These are phyloP conservation scores for Pachyuromys duprasi DNA, from an alignment of 2,797 vertebrate species.

Conservation along the genomic window DNA sequence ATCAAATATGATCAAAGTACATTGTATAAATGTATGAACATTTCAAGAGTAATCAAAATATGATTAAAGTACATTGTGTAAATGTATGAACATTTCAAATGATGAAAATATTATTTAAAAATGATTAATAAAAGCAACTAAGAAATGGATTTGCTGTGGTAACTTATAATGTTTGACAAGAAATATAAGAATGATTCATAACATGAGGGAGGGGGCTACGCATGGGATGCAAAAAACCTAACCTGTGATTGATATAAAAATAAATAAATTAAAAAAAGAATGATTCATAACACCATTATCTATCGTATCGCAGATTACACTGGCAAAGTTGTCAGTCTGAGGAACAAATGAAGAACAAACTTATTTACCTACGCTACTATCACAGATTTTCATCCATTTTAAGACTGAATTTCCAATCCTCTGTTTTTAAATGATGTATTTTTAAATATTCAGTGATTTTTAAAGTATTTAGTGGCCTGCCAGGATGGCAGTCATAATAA, in stretches of 20 bases:
- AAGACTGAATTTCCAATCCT: constrained; percentile 31
- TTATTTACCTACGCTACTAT: constrained; percentile 34
- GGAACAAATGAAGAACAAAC: constrained; percentile 62
- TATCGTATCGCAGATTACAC: constrained; percentile 54
- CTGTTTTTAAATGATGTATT: background rate
- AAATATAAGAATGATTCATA: constrained; percentile 58
- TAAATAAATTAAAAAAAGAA: too few relatives aligned
- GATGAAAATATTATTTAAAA: background rate
- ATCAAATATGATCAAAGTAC: constrained; percentile 4
- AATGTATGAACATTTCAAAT: background rate
- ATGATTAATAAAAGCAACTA: constrained; percentile 52
- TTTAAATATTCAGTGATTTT: constrained; percentile 21
- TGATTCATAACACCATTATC: constrained; percentile 60
- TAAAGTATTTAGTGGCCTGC: constrained; percentile 40
- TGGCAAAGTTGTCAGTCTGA: constrained; percentile 31
- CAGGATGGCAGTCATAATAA: constrained; percentile 52
- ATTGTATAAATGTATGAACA: background rate
- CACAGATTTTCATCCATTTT: constrained; percentile 57
- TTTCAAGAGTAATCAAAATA: background rate
- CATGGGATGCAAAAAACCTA: too few relatives aligned
- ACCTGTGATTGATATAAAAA: too few relatives aligned
- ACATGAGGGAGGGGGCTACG: too few relatives aligned
- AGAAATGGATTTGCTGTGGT: constrained; percentile 61
- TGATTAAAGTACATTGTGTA: background rate
- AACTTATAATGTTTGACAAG: constrained; percentile 60